A percentile compares a stretch with the other conserved stretches of the same genome.
Evolutionary conservation across 2,888 invertebrate genomes (phyloP).

Genomic region (Neelides folsomi): DNA sequence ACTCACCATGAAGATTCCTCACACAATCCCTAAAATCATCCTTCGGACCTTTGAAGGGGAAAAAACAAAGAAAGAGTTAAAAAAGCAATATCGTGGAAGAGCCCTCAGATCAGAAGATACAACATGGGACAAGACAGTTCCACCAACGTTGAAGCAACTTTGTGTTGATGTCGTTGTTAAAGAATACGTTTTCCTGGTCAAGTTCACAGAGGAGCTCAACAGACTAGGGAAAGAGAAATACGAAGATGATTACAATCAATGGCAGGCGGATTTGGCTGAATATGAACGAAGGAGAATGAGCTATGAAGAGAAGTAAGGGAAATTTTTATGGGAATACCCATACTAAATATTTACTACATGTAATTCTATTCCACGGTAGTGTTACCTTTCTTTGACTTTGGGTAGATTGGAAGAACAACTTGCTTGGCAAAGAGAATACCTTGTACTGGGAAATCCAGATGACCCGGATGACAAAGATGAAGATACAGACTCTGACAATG

Average conservation of each 20-base stretch:
- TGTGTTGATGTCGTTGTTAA: conserved; percentile 21
- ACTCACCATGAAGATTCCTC: conserved; percentile 26
- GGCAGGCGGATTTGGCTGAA: conserved; percentile 18
- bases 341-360: no score
- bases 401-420: no score
- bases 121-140: conserved; percentile 22
- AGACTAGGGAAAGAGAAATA: conserved; percentile 11
- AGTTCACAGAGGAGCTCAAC: conserved; percentile 23
- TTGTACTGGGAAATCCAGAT: no score
- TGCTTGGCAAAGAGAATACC: no score
- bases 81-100: conserved; percentile 25
- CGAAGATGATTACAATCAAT: conserved; percentile 14
- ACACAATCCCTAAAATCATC: conserved; percentile 27
- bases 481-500: conserved; percentile 1
- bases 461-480: conserved; percentile 3
- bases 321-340: no score
- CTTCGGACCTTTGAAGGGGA: conserved; percentile 26
- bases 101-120: conserved; percentile 26
- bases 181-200: conserved; percentile 26
- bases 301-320: conserved; percentile 13
- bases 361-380: no score
- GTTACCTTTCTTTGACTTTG: no score
- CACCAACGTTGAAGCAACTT: conserved; percentile 11
- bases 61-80: conserved; percentile 16
- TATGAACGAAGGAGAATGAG: conserved; percentile 11